These are phyloP conservation scores for Sturmia bella DNA, from an alignment of 2,888 invertebrate species.

Conservation along the genomic window DNA sequence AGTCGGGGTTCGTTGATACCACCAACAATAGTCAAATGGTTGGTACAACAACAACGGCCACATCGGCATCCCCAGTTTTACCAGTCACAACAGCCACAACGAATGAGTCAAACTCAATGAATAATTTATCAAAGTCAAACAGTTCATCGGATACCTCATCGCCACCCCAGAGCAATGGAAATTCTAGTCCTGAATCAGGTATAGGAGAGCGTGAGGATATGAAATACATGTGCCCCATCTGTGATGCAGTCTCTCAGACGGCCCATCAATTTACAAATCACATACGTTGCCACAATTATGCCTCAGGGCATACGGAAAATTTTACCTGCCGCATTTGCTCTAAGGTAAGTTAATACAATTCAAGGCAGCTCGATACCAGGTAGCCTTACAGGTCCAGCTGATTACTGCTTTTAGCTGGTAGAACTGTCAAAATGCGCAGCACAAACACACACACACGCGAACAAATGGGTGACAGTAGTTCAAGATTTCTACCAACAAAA, in stretches of 20 bases:
- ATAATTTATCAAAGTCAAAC: slow-evolving; percentile 62
- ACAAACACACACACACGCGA: too few relatives aligned
- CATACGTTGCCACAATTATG: slow-evolving; percentile 86
- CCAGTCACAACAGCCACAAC: slow-evolving; percentile 14
- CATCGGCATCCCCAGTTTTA: slow-evolving; percentile 46
- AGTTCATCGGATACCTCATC: slow-evolving; percentile 70
- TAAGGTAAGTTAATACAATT: slow-evolving; percentile 78
- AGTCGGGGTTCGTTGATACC: slow-evolving; percentile 81
- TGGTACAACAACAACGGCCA: slow-evolving; percentile 70
- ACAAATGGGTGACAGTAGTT: too few relatives aligned
- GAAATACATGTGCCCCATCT: slow-evolving; percentile 86
- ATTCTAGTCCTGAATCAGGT: slow-evolving; percentile 80
- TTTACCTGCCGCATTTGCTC: slow-evolving; percentile 82
- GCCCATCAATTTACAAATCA: slow-evolving; percentile 88
- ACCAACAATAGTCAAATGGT: slow-evolving; percentile 76
- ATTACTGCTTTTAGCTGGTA: too few relatives aligned
- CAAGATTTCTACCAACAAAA: too few relatives aligned
- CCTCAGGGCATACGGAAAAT: slow-evolving; percentile 82
- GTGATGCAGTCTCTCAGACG: slow-evolving; percentile 84
- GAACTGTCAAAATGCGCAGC: too few relatives aligned
- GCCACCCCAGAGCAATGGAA: slow-evolving; percentile 72
- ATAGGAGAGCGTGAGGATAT: slow-evolving; percentile 80
- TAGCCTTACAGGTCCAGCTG: too few relatives aligned
- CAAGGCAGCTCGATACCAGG: too few relatives aligned
- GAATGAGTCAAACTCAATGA: slow-evolving; percentile 59